Evolutionary conservation across 2,113 vertebrate species (phyloP).

Genomic region (Dolichallabes microphthalmus): DNA sequence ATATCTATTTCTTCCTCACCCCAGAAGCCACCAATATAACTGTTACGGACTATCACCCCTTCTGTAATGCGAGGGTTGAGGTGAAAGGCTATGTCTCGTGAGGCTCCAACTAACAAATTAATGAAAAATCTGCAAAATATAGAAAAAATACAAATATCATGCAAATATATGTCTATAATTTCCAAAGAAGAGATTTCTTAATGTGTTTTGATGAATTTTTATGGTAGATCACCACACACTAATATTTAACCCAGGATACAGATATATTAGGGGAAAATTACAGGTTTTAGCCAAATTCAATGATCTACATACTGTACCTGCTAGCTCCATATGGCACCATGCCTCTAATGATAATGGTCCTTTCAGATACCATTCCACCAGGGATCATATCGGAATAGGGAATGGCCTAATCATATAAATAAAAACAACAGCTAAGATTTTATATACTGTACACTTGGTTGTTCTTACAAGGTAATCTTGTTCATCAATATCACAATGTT

Average conservation of each 20-base stretch:
- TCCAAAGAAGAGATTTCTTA: background rate
- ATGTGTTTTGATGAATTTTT: background rate
- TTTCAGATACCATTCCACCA: slow-evolving; percentile 74
- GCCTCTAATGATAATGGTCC: slow-evolving; percentile 79
- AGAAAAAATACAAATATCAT: background rate
- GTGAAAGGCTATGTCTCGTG: slow-evolving; percentile 71
- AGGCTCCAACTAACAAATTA: slow-evolving; percentile 68
- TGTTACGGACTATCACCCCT: slow-evolving; percentile 72
- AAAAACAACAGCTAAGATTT: background rate
- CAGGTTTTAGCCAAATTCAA: background rate
- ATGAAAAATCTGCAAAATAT: slow-evolving; percentile 67
- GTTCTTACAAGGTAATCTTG: background rate
- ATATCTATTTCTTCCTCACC: slow-evolving; percentile 71
- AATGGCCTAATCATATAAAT: slow-evolving; percentile 63
- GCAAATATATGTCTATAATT: background rate
- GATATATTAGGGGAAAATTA: background rate
- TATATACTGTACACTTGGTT: background rate
- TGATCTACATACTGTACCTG: slow-evolving; percentile 61
- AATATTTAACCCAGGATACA: background rate
- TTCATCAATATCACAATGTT: background rate
- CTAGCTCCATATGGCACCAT: slow-evolving; percentile 65
- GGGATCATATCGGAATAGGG: slow-evolving; percentile 69
- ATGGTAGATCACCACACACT: background rate
- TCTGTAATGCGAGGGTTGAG: slow-evolving; percentile 71
- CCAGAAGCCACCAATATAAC: slow-evolving; percentile 68